Evolutionary conservation across 2,113 vertebrate genomes (phyloP).

Genomic region (Cygnus buccinator): DNA sequence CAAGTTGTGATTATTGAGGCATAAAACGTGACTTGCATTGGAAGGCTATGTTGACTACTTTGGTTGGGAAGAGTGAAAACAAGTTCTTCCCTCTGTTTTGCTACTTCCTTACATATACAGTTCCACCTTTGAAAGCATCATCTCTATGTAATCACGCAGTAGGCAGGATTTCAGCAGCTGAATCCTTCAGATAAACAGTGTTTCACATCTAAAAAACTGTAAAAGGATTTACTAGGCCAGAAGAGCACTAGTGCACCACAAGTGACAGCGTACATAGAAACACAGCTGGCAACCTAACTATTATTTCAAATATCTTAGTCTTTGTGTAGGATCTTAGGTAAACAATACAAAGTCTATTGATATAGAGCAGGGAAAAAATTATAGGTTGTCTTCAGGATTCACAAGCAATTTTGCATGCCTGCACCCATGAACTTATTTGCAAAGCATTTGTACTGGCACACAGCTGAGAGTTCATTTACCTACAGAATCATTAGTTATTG

Average conservation of each 20-base stretch:
- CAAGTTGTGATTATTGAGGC: not conserved
- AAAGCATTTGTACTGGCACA: not conserved
- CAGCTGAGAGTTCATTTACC: not conserved
- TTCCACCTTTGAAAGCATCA: not conserved
- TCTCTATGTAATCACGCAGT: not conserved
- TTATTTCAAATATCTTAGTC: not conserved
- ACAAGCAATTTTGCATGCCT: not conserved
- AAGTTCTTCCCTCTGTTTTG: not conserved
- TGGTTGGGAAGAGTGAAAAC: not conserved
- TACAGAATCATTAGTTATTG: not conserved
- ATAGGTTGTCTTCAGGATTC: not conserved
- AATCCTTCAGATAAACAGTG: not conserved
- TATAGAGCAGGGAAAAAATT: not conserved
- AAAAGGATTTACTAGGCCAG: not conserved
- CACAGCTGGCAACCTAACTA: not conserved
- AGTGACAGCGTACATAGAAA: fast-evolving
- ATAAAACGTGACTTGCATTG: not conserved
- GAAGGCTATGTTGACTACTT: not conserved
- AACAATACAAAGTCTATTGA: not conserved
- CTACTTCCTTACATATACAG: not conserved
- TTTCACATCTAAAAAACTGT: not conserved
- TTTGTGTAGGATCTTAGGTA: not conserved
- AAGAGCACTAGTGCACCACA: not conserved
- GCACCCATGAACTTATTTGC: not conserved
- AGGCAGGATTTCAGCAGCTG: not conserved